These are phyloP conservation scores for Pipistrellus nathusii DNA, from an alignment of 2,797 vertebrate genomes.

Conservation along the genomic window DNA sequence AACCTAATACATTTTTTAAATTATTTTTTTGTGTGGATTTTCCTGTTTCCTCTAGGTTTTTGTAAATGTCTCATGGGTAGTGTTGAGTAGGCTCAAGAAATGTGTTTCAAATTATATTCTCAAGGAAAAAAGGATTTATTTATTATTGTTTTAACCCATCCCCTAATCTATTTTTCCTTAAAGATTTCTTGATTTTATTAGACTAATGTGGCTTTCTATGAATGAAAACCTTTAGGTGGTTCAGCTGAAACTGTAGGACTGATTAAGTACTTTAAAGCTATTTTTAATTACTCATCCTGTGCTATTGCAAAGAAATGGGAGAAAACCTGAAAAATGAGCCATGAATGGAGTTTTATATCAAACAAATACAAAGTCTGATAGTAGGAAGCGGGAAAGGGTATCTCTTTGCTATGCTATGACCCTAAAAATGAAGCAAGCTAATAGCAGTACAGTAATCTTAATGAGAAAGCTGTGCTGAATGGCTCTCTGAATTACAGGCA, in stretches of 20 bases:
- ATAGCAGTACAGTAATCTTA: neutral
- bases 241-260: neutral
- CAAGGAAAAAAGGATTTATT: neutral
- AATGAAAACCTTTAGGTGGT: neutral
- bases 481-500: neutral
- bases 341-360: neutral
- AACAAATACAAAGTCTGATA: slow-evolving; percentile 18
- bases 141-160: neutral
- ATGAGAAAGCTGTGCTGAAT: slow-evolving; percentile 6
- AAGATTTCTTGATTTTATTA: slow-evolving; percentile 27
- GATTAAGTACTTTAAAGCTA: neutral
- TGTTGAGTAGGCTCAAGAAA: slow-evolving; percentile 7
- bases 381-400: neutral
- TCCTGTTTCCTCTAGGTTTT: slow-evolving; percentile 48
- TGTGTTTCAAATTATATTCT: neutral
- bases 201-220: slow-evolving; percentile 21
- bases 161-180: slow-evolving; percentile 4
- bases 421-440: slow-evolving; percentile 11
- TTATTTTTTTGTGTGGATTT: neutral
- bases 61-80: neutral
- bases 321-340: neutral
- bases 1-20: neutral
- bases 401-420: neutral
- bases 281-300: slow-evolving; percentile 13
- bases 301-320: neutral